Base-by-base conservation (phyloP, 2,888 invertebrate genomes). In the Neoitamus cyanurus region DNA sequence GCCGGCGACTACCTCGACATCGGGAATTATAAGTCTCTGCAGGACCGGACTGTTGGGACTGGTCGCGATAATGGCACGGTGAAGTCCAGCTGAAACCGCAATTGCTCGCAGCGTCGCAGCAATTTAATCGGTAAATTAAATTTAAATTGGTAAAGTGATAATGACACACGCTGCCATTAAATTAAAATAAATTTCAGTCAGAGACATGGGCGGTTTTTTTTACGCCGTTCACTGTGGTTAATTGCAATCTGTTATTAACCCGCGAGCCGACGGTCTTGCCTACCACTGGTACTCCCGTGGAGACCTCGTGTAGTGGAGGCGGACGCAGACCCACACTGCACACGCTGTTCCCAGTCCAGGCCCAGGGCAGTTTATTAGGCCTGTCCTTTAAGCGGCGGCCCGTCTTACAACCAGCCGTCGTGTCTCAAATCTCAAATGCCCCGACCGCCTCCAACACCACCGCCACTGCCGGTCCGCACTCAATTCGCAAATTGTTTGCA, bases 61-160 rank as follows among this genome's bases (percentile, higher is more conserved):
- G 7, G 58, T 9, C 15, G 20, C 42, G 6, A 2, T 1, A 15
- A 58, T 3, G 58, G 58, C 15, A n/a, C n/a, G 20, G 58, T 7
- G 34, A 34, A 34, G 42, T 46, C 28, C 42, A 28, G 30, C 7
- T 20, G n/a, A 13, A 58, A 7, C 9, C 9, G 58, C 77, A 36
- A 20, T 28, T 20, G 42, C 28, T 46, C 28, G 20, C 11, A 77
- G 42, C 77, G 37, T 46, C 28, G 20, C 3, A 46, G 42, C 77
- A 77, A 77, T 77, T 77, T 77, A 77, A 77, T 77, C 77, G 77
- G 77, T 6, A 28, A 77, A 77, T 77, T 77, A 77, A 77, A 77
- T 77, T 77, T 77, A 77, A 77, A 77, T 77, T 77, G 77, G 46
- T 42, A 77, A 77, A 77, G 77, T 77, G 77, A 77, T 77, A 77